Conservation (phyloP, 2,888 invertebrate genomes). For the Coelogynopora nodosa region DNA sequence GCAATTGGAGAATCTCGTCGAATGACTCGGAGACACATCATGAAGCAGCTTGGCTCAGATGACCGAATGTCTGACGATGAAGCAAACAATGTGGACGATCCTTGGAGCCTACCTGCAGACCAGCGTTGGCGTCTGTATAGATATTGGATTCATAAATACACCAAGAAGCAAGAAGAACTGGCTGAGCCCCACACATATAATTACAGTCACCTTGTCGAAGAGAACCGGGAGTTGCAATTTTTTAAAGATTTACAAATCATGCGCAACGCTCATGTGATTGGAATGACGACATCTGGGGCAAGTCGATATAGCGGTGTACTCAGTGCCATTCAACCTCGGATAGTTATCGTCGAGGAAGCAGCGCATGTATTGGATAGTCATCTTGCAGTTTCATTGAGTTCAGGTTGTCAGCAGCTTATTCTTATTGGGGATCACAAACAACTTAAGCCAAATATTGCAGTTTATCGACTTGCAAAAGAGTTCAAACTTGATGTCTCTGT, state of each 20-base stretch:
- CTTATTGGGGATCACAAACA: constrained; percentile 40
- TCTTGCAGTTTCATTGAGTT: constrained; percentile 72
- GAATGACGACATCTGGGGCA: constrained; percentile 58
- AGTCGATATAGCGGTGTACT: constrained; percentile 54
- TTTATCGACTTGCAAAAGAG: constrained; percentile 31
- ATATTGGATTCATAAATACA: constrained; percentile 55
- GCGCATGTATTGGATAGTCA: constrained; percentile 82
- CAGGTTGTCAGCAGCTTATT: constrained; percentile 72
- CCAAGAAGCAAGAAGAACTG: constrained; percentile 43
- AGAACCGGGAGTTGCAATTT: constrained; percentile 48
- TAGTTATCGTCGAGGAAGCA: constrained; percentile 75
- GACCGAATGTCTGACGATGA: constrained; percentile 52
- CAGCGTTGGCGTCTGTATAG: constrained; percentile 63
- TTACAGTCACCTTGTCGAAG: constrained; percentile 48
- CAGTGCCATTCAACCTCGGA: constrained; percentile 56
- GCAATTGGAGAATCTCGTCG: constrained; percentile 44
- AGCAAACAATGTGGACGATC: constrained; percentile 49
- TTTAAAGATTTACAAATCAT: constrained; percentile 52
- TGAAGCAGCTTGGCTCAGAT: constrained; percentile 47
- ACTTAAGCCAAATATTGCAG: constrained; percentile 29
- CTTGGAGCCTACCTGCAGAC: constrained; percentile 52
- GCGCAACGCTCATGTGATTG: constrained; percentile 52
- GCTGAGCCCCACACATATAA: constrained; percentile 43
- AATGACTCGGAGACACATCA: background rate
- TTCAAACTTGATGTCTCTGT: constrained; percentile 34